Base-by-base conservation (phyloP, 2,113 vertebrate genomes). In the Chauna torquata region DNA sequence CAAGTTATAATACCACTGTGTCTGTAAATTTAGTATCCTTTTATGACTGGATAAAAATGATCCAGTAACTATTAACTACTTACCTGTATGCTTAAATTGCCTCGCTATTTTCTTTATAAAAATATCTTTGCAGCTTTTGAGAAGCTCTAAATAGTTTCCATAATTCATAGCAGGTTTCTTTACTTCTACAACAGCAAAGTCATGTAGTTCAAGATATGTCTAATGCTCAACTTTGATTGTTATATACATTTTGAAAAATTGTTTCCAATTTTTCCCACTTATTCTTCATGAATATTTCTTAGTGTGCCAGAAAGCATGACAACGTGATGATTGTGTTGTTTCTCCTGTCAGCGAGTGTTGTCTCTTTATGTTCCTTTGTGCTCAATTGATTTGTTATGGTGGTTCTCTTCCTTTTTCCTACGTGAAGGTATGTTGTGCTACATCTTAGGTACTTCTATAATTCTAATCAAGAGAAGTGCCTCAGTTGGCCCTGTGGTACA, bases 1-100 rank as follows among this genome's bases (percentile, higher is more conserved):
- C 22, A 88, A 77, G n/a, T 66, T 90, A 54, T 14, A 52, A 27
- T 27, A 52, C 50, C 50, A 25, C 50, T 25, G 25, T 52, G 50
- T 52, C 50, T 52, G 50, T 79, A 72, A 54, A 57, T 72, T 82
- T 87, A 45, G 36, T 28, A 70, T 61, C 15, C 4, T 66, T 86
- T 62, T 83, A 52, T 80, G 42, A 72, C 81, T 91, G 55, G 32
- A 78, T 70, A 77, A 86, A 90, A 92, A 17, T 28, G 25, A 76
- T 86, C 30, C 44, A 70, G 36, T 0, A 6, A 22, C 50, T 77
- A 13, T 69, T 93, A 86, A 69, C 11, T 79, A 12, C 34, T 83
- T 66, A 81, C 24, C 40, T 80, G 3, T 64, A 17, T 62, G n/a
- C 20, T 68, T 88, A 58, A 84, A 81, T 86, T 84, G 30, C 47